Evolutionary conservation across 2,113 vertebrate species (phyloP).

Genomic region (Myotis yumanensis): DNA sequence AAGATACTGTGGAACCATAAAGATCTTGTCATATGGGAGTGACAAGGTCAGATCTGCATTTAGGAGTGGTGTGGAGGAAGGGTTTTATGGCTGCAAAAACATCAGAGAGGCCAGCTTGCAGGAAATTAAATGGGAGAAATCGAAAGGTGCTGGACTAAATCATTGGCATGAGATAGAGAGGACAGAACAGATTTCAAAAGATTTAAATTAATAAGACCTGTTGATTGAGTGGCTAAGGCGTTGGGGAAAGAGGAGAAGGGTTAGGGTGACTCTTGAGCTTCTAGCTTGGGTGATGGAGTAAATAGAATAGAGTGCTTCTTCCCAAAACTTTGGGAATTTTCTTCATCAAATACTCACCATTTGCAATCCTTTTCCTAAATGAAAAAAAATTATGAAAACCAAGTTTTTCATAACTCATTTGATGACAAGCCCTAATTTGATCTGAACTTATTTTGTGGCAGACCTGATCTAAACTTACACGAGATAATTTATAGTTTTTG

Average conservation of each 20-base stretch:
- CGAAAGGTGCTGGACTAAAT: background rate
- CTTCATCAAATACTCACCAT: background rate
- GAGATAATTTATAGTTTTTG: background rate
- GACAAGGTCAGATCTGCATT: background rate
- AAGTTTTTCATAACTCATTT: conserved; percentile 4
- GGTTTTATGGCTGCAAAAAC: background rate
- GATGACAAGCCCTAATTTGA: conserved; percentile 10
- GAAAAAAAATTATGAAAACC: background rate
- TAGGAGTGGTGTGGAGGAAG: background rate
- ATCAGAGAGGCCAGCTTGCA: background rate
- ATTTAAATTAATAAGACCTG: background rate
- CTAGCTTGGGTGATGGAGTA: background rate
- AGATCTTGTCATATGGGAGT: background rate
- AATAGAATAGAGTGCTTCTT: background rate
- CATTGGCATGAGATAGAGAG: background rate
- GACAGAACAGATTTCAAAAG: background rate
- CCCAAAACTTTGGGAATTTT: background rate
- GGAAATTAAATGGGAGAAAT: background rate
- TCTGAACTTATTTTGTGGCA: background rate
- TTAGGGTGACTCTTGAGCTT: background rate
- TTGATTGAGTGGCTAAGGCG: background rate
- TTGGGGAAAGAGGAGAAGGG: background rate
- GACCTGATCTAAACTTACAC: background rate
- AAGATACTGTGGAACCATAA: background rate
- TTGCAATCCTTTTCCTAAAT: background rate